Evolutionary conservation across 2,888 invertebrate genomes (phyloP).

Genomic region (Desoria tigrina): DNA sequence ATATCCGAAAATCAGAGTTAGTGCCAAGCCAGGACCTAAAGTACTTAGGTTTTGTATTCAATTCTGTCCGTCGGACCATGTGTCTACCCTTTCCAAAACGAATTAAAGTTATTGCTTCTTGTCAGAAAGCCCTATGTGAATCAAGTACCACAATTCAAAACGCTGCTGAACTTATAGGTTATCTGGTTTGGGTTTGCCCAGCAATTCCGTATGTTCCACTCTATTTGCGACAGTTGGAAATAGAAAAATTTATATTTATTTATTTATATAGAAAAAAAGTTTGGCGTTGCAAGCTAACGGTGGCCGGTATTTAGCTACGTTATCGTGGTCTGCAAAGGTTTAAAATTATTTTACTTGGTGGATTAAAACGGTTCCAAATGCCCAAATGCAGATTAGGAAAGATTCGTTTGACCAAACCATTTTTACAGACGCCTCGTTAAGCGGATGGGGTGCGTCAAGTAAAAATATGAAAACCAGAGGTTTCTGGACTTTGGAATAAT

Average conservation of each 20-base stretch:
- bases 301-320: neutral
- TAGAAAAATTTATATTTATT: too few relatives aligned
- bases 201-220: constrained; percentile 22
- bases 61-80: constrained; percentile 4
- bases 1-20: constrained; percentile 6
- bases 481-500: constrained; percentile 19
- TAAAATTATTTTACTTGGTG: constrained; percentile 22
- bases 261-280: too few relatives aligned
- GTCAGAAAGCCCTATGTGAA: neutral
- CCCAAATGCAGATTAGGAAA: constrained; percentile 6
- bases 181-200: constrained; percentile 25
- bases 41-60: constrained; percentile 20
- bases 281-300: neutral
- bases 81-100: constrained; percentile 3
- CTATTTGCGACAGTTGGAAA: constrained; percentile 26
- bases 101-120: neutral
- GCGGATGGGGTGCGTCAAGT: constrained; percentile 30
- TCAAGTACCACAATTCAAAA: neutral
- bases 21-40: neutral
- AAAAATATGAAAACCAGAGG: neutral
- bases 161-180: constrained; percentile 11
- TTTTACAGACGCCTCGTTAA: constrained; percentile 25
- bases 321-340: neutral
- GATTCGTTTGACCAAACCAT: constrained; percentile 20
- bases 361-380: constrained; percentile 2